A percentile compares a stretch with the other conserved stretches of the same genome.
phyloP scores from a whole-genome alignment of 1,140 invertebrate species.

The Zaprionus kolodkinae region DNA sequence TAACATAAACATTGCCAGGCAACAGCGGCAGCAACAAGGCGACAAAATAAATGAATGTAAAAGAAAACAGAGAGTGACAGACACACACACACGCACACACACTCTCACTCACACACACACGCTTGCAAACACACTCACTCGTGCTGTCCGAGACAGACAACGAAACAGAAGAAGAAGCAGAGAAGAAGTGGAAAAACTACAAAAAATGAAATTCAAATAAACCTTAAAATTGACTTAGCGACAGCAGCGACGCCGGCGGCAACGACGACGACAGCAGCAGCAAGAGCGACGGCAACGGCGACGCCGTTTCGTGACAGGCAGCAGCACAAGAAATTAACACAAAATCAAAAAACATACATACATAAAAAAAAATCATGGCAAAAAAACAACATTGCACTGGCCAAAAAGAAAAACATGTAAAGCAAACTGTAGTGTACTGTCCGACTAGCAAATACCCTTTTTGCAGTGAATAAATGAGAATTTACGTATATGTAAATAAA shows the following conservation, averaged over 20 bases:
- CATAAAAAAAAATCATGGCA: conserved; percentile 46
- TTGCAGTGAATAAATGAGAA: no score
- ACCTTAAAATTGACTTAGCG: conserved; percentile 78
- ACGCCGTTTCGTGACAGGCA: conserved; percentile 35
- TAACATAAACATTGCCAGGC: conserved; percentile 50
- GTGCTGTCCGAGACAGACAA: conserved; percentile 14
- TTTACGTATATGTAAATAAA: no score
- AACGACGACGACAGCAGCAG: conserved; percentile 7
- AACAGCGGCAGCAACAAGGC: conserved; percentile 39
- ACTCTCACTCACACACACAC: background rate
- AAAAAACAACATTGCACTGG: conserved; percentile 28
- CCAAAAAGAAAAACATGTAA: conserved; percentile 22
- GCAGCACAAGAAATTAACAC: conserved; percentile 53
- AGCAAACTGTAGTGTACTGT: no score
- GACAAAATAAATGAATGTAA: conserved; percentile 39
- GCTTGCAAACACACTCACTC: background rate
- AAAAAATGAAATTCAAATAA: conserved; percentile 76
- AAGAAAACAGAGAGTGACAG: conserved; percentile 15
- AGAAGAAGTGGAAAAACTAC: conserved; percentile 49
- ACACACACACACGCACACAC: conserved; percentile 13
- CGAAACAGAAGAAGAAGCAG: background rate
- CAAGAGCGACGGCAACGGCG: conserved; percentile 11
- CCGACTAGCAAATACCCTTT: conserved; percentile 16
- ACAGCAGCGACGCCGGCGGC: conserved; percentile 45
- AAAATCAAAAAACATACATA: conserved; percentile 69